Percentiles rank a stretch among this genome's conserved stretches.
Conservation (phyloP, 2,888 invertebrate genomes). For the Leptopterna dolabrata region DNA sequence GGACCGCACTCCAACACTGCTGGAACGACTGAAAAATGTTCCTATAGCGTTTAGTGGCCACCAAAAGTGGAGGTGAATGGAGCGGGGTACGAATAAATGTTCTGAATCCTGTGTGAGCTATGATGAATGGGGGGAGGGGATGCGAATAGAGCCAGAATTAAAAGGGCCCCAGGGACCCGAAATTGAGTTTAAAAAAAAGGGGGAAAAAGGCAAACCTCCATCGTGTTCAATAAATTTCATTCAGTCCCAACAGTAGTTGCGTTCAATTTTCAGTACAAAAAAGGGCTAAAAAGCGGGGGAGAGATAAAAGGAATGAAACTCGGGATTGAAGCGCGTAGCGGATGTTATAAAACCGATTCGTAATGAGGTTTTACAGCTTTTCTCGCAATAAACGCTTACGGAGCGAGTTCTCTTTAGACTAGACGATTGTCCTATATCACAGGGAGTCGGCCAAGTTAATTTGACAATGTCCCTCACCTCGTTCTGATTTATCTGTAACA, state of each 20-base stretch:
- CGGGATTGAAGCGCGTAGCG: not conserved
- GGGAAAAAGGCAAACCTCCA: not conserved
- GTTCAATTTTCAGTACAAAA: not conserved
- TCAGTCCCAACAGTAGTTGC: not conserved
- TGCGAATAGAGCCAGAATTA: not conserved
- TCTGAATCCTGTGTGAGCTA: not conserved
- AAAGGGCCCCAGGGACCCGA: not conserved
- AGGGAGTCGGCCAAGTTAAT: not conserved
- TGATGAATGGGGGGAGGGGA: not conserved
- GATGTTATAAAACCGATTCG: not conserved
- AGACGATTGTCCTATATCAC: not conserved
- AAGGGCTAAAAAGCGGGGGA: not conserved
- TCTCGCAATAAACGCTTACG: not conserved
- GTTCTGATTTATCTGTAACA: too few relatives aligned
- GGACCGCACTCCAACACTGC: not conserved
- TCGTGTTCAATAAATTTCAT: not conserved
- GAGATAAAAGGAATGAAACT: not conserved
- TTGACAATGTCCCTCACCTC: not conserved
- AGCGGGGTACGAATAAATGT: not conserved
- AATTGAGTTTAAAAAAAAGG: not conserved
- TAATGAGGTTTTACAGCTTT: not conserved
- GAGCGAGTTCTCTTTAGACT: not conserved
- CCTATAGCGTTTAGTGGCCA: not conserved
- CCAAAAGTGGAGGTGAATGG: not conserved
- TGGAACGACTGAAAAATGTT: not conserved